phyloP scores from a whole-genome alignment of 1,140 invertebrate species.

The Protaetia brevitarsis region DNA sequence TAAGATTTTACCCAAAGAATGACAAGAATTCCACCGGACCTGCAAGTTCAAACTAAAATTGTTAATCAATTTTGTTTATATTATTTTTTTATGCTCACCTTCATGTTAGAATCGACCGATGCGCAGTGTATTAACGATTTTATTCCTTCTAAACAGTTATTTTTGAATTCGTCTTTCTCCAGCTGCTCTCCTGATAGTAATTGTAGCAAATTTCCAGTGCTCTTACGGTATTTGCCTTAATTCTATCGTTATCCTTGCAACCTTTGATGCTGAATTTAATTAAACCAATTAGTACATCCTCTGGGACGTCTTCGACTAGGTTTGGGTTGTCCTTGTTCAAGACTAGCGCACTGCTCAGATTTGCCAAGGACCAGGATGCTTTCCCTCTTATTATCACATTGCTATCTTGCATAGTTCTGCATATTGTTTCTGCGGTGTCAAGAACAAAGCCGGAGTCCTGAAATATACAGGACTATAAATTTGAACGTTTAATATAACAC shows the following conservation, averaged over 20 bases:
- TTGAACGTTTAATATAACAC: no score
- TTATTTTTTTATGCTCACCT: conserved; percentile 53
- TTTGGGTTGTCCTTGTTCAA: conserved; percentile 50
- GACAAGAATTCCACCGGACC: conserved; percentile 88
- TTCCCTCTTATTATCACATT: conserved; percentile 70
- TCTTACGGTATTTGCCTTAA: conserved; percentile 76
- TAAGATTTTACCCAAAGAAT: conserved; percentile 76
- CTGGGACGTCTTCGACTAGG: conserved; percentile 59
- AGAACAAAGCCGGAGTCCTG: conserved; percentile 63
- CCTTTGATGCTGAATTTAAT: conserved; percentile 63
- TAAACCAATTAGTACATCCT: conserved; percentile 64
- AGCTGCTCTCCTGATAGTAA: conserved; percentile 58
- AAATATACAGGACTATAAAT: background rate
- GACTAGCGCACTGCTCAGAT: conserved; percentile 75
- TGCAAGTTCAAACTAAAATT: conserved; percentile 46
- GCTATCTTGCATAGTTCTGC: conserved; percentile 59
- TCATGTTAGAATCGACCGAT: conserved; percentile 69
- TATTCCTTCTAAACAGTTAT: conserved; percentile 56
- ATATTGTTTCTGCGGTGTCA: conserved; percentile 66
- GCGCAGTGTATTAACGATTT: conserved; percentile 65
- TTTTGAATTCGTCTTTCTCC: conserved; percentile 50
- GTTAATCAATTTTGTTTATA: conserved; percentile 10
- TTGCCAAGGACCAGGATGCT: conserved; percentile 80
- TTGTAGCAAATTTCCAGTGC: conserved; percentile 76
- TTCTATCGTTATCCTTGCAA: conserved; percentile 72